Evolutionary conservation across 2,113 vertebrate species (phyloP).

Genomic region (Callopanchax toddi): DNA sequence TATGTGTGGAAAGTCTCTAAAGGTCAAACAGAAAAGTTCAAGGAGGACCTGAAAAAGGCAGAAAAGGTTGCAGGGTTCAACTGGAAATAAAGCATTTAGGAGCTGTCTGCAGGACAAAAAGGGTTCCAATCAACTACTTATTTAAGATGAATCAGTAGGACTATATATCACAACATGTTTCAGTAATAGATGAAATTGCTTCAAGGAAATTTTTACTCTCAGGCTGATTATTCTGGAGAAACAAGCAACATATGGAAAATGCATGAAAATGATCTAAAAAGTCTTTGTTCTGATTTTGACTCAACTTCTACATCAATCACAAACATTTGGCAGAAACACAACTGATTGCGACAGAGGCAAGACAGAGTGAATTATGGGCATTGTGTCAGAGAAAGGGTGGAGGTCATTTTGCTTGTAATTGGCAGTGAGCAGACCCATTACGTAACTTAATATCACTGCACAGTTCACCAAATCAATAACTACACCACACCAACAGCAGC

Average conservation of each 20-base stretch:
- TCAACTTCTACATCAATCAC: neutral
- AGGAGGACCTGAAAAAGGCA: neutral
- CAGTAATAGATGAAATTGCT: too few relatives aligned
- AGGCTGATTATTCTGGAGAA: too few relatives aligned
- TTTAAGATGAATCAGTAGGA: too few relatives aligned
- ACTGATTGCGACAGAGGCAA: neutral
- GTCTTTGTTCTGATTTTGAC: neutral
- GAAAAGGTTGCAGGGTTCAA: too few relatives aligned
- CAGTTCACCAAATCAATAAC: slow-evolving; percentile 26
- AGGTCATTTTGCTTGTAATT: slow-evolving; percentile 38
- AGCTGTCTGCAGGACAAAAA: too few relatives aligned
- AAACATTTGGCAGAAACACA: slow-evolving; percentile 15
- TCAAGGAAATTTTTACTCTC: too few relatives aligned
- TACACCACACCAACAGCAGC: slow-evolving; percentile 8
- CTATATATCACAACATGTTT: too few relatives aligned
- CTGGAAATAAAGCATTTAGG: too few relatives aligned
- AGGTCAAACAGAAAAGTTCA: neutral
- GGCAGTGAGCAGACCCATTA: slow-evolving; percentile 52
- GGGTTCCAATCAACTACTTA: too few relatives aligned
- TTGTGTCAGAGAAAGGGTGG: slow-evolving; percentile 7
- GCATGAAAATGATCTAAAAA: neutral
- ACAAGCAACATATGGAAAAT: neutral
- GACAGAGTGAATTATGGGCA: neutral
- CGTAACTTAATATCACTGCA: slow-evolving; percentile 42
- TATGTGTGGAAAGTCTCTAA: too few relatives aligned